Conservation (phyloP, 2,113 vertebrate genomes). For the Oxyura jamaicensis region DNA sequence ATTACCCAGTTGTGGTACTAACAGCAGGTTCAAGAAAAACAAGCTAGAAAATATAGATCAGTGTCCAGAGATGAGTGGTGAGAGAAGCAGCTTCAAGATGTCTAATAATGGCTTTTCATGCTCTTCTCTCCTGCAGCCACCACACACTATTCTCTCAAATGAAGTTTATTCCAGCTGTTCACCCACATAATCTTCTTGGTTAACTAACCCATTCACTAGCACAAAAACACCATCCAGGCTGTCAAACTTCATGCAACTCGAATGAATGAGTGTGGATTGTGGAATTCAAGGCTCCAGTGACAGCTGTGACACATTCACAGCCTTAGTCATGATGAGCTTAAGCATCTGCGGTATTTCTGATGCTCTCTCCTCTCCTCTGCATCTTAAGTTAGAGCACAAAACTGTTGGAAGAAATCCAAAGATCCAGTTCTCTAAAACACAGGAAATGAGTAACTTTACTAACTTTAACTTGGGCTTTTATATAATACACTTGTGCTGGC, state of each 20-base stretch:
- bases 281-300: slow-evolving; percentile 16
- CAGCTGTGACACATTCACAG: slow-evolving; percentile 55
- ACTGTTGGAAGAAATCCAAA: slow-evolving; percentile 45
- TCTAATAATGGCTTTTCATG: not conserved
- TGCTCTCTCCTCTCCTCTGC: slow-evolving; percentile 48
- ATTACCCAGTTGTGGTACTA: not conserved
- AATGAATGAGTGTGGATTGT: slow-evolving; percentile 14
- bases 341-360: slow-evolving; percentile 45
- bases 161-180: slow-evolving; percentile 4
- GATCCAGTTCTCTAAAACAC: slow-evolving; percentile 25
- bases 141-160: not conserved
- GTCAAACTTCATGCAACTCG: not conserved
- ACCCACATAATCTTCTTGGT: not conserved
- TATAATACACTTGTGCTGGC: slow-evolving; percentile 5
- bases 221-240: slow-evolving; percentile 41
- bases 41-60: not conserved
- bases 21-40: not conserved
- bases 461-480: slow-evolving; percentile 52
- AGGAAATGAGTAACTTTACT: slow-evolving; percentile 73
- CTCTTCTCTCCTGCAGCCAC: not conserved
- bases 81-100: not conserved
- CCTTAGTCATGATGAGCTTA: slow-evolving; percentile 54
- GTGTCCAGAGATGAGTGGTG: not conserved
- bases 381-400: slow-evolving; percentile 33
- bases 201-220: slow-evolving; percentile 28